These are phyloP conservation scores for Crypturellus tataupa DNA, from an alignment of 2,797 vertebrate genomes.

Conservation along the genomic window DNA sequence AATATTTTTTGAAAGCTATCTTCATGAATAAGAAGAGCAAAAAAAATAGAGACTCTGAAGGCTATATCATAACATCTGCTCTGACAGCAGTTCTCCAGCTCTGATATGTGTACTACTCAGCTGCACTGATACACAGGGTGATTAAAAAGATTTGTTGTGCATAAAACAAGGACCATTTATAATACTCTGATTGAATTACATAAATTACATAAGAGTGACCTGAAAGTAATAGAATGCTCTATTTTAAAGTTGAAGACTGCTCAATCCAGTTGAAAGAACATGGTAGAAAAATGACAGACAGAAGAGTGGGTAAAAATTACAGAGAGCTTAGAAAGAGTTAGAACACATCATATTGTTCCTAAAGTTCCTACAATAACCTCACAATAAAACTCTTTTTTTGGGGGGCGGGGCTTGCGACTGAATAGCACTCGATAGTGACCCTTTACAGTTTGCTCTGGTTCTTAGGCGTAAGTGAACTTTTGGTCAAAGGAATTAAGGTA, in stretches of 20 bases:
- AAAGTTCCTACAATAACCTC: neutral
- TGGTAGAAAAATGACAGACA: neutral
- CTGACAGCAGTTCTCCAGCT: neutral
- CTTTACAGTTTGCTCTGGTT: neutral
- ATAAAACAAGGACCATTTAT: neutral
- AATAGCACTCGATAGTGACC: neutral
- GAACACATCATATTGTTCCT: neutral
- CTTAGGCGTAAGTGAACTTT: neutral
- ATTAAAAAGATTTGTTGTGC: neutral
- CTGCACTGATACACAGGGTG: neutral
- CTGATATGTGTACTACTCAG: neutral
- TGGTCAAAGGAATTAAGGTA: neutral
- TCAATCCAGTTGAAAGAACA: neutral
- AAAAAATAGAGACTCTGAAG: neutral
- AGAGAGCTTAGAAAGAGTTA: neutral
- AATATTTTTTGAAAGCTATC: neutral
- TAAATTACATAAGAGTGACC: neutral
- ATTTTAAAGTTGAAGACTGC: neutral
- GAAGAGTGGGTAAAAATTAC: fast-evolving
- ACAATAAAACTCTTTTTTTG: neutral
- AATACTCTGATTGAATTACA: neutral
- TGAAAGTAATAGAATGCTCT: fast-evolving
- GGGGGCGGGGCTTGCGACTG: fast-evolving
- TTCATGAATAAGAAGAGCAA: neutral
- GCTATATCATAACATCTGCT: neutral